phyloP scores from a whole-genome alignment of 2,113 vertebrate species.

The Pollachius pollachius region DNA sequence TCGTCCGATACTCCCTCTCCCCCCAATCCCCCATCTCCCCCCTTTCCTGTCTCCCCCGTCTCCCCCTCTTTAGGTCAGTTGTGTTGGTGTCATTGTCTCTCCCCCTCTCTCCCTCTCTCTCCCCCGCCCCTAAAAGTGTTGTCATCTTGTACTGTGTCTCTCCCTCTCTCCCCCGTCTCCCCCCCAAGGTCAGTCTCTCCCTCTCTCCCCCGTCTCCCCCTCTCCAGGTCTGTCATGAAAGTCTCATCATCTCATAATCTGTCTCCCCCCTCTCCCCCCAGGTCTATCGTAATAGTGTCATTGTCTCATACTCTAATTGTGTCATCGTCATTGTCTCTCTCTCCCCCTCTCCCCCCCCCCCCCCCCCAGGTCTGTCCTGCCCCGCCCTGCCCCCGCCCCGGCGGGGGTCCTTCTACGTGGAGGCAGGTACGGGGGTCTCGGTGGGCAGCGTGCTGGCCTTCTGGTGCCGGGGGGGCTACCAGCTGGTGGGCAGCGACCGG shows the following conservation, averaged over 20 bases:
- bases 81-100: background rate
- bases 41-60: background rate
- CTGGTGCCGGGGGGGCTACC: slow-evolving; percentile 77
- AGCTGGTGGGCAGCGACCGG: slow-evolving; percentile 74
- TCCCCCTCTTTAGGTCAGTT: background rate
- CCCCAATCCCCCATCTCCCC: background rate
- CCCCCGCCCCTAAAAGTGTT: background rate
- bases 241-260: no score
- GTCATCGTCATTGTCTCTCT: background rate
- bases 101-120: background rate
- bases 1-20: background rate
- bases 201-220: background rate
- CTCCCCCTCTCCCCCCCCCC: background rate
- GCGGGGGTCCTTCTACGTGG: slow-evolving; percentile 72
- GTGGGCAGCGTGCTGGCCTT: slow-evolving; percentile 68
- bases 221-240: no score
- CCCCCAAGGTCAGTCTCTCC: no score
- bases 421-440: slow-evolving; percentile 60
- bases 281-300: slow-evolving; percentile 47
- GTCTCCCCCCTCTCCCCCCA: slow-evolving; percentile 15
- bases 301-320: background rate
- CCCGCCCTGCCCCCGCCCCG: slow-evolving; percentile 61
- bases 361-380: slow-evolving; percentile 62
- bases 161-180: background rate
- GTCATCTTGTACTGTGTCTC: background rate